Evolutionary conservation across 2,888 invertebrate genomes (phyloP).

Genomic region (Drosophila conformis): DNA sequence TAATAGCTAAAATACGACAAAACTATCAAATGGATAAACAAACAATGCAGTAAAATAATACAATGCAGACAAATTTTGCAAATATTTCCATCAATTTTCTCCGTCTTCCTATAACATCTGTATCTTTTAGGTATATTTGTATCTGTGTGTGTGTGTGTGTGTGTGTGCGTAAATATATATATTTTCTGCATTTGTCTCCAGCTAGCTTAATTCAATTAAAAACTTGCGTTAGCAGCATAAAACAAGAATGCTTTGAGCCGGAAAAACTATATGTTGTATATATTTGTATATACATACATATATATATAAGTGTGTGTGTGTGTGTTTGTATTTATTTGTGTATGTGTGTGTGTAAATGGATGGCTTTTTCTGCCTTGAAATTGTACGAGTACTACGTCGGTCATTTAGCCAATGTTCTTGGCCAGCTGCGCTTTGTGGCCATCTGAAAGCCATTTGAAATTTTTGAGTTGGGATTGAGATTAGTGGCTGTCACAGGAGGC

Average conservation of each 20-base stretch:
- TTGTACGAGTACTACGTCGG: slow-evolving; percentile 11
- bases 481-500: slow-evolving; percentile 11
- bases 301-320: neutral
- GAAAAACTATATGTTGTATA: slow-evolving; percentile 39
- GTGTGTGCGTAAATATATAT: neutral
- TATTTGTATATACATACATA: slow-evolving; percentile 2
- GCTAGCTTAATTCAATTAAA: slow-evolving; percentile 56
- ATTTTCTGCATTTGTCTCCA: slow-evolving; percentile 32
- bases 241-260: slow-evolving; percentile 48
- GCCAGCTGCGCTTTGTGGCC: slow-evolving; percentile 42
- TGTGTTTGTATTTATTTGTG: neutral
- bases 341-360: neutral
- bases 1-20: slow-evolving; percentile 2
- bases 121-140: neutral
- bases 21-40: neutral
- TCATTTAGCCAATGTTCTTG: slow-evolving; percentile 19
- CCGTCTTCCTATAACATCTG: slow-evolving; percentile 1
- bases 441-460: slow-evolving; percentile 25
- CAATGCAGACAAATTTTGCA: slow-evolving; percentile 43
- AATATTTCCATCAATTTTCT: slow-evolving; percentile 51
- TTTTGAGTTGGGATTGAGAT: slow-evolving; percentile 40
- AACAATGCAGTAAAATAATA: slow-evolving; percentile 30
- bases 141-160: neutral
- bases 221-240: slow-evolving; percentile 55
- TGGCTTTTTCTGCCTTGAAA: slow-evolving; percentile 1